These are phyloP conservation scores for Tolmerus cingulatus DNA, from an alignment of 2,888 invertebrate genomes.

Conservation along the genomic window DNA sequence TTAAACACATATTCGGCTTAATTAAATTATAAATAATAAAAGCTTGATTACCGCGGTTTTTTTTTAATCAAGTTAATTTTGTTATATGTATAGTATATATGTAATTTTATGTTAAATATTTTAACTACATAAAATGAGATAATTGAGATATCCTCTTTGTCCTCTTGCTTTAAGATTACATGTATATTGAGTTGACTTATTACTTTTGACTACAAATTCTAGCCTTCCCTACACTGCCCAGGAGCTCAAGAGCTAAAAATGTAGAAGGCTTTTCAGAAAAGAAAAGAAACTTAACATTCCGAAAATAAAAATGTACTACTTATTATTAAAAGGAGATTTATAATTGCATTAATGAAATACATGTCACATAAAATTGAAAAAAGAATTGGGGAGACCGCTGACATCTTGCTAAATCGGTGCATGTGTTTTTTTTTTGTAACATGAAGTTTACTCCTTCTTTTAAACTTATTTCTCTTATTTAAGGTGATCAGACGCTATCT, in stretches of 20 bases:
- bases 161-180: background rate
- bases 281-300: constrained; percentile 11
- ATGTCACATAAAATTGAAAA: background rate
- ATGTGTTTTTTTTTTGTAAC: background rate
- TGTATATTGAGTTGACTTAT: background rate
- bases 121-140: background rate
- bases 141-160: background rate
- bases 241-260: constrained; percentile 17
- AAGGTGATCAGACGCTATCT: constrained; percentile 18
- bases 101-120: background rate
- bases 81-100: too few species aligned
- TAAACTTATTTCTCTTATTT: background rate
- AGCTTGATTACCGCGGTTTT: too few species aligned
- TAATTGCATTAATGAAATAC: background rate
- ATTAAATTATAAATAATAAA: too few species aligned
- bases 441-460: background rate
- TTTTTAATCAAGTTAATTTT: too few species aligned
- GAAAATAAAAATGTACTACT: background rate
- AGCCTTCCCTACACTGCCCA: background rate
- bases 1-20: too few species aligned
- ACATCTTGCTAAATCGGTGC: background rate
- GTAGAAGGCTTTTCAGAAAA: background rate
- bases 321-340: background rate
- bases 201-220: background rate
- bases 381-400: background rate